Evolutionary conservation across 2,113 vertebrate genomes (phyloP).

Genomic region (Oreochromis aureus): DNA sequence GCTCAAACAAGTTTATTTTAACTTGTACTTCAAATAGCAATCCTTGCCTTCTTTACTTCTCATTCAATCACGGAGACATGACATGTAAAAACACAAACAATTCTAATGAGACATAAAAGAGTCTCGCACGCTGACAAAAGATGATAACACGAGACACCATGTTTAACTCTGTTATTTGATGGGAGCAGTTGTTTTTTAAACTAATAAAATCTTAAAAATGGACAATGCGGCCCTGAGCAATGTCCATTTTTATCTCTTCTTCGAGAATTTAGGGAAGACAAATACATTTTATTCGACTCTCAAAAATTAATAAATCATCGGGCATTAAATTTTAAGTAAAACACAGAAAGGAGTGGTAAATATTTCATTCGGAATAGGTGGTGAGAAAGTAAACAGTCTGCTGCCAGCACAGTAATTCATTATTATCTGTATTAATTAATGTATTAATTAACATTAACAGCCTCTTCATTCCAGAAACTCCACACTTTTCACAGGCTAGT

Average conservation of each 20-base stretch:
- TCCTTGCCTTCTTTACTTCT: background rate
- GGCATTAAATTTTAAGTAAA: slow-evolving; percentile 71
- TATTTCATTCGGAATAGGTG: slow-evolving; percentile 64
- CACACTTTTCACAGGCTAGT: background rate
- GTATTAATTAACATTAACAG: slow-evolving; percentile 32
- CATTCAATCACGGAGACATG: background rate
- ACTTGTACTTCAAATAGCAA: slow-evolving; percentile 14
- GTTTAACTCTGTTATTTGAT: background rate
- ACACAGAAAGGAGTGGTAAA: slow-evolving; percentile 57
- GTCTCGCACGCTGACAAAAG: background rate
- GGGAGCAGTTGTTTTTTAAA: background rate
- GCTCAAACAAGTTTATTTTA: slow-evolving; percentile 22
- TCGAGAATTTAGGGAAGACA: slow-evolving; percentile 48
- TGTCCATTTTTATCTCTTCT: slow-evolving; percentile 37
- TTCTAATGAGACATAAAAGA: background rate
- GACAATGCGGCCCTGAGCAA: slow-evolving; percentile 53
- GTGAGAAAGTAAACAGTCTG: slow-evolving; percentile 63
- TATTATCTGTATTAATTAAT: slow-evolving; percentile 62
- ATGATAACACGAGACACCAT: background rate
- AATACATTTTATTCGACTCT: slow-evolving; percentile 59
- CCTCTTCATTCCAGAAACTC: background rate
- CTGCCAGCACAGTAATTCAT: slow-evolving; percentile 55
- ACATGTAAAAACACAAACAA: background rate
- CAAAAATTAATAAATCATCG: slow-evolving; percentile 66
- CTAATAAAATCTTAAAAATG: slow-evolving; percentile 31